phyloP scores from a whole-genome alignment of 2,797 vertebrate genomes.

The Chelon labrosus region DNA sequence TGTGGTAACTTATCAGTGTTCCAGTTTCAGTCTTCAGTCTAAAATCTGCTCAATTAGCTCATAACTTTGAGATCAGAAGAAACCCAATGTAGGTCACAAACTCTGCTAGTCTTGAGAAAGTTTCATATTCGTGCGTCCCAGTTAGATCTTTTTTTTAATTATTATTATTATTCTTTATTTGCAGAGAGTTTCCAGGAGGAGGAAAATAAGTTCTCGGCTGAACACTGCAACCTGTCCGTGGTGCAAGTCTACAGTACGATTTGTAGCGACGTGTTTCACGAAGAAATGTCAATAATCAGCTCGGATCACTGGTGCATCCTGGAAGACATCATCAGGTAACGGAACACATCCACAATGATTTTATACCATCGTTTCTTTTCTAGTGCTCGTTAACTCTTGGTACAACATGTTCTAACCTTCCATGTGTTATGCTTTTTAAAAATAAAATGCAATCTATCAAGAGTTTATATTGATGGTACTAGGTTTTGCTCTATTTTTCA shows the following conservation, averaged over 20 bases:
- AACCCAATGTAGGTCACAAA: neutral
- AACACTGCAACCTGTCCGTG: rapidly evolving
- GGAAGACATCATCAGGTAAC: slow-evolving; percentile 60
- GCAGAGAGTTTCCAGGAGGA: slow-evolving; percentile 71
- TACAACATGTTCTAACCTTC: too few relatives aligned
- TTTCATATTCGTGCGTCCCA: neutral
- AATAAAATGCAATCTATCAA: too few relatives aligned
- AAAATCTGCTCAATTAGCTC: too few relatives aligned
- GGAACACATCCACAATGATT: too few relatives aligned
- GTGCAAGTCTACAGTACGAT: rapidly evolving
- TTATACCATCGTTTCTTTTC: too few relatives aligned
- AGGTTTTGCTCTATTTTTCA: too few relatives aligned
- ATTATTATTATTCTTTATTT: neutral
- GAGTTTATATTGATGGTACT: too few relatives aligned
- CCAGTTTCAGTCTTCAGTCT: neutral
- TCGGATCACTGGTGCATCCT: slow-evolving; percentile 66
- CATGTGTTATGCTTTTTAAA: too few relatives aligned
- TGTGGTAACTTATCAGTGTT: neutral
- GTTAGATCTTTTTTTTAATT: neutral
- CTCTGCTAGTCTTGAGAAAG: neutral
- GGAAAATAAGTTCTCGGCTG: rapidly evolving
- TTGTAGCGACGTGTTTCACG: neutral
- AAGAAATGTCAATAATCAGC: slow-evolving; percentile 29
- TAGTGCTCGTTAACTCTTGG: too few relatives aligned
- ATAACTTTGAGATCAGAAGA: neutral